Evolutionary conservation across 2,888 invertebrate genomes (phyloP).

Genomic region (Melieria picta): DNA sequence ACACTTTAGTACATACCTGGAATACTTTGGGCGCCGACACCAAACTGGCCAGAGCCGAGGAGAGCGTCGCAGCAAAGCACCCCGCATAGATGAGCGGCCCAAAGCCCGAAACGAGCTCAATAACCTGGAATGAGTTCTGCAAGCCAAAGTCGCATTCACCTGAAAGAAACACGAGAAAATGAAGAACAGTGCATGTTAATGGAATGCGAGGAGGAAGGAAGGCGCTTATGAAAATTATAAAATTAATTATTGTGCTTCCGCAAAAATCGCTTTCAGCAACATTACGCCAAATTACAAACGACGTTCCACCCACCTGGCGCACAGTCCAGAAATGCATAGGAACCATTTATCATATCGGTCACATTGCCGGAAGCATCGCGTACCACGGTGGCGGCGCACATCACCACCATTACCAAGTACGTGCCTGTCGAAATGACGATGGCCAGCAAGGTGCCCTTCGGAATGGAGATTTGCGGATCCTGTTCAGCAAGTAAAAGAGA

Average conservation of each 20-base stretch:
- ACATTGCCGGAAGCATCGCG: slow-evolving; percentile 83
- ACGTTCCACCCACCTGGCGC: slow-evolving; percentile 54
- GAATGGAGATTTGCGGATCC: slow-evolving; percentile 89
- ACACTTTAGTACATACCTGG: slow-evolving; percentile 68
- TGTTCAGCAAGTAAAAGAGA: slow-evolving; percentile 56
- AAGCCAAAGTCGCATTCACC: slow-evolving; percentile 71
- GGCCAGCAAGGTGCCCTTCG: slow-evolving; percentile 92
- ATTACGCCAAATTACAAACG: background rate
- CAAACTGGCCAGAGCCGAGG: slow-evolving; percentile 94
- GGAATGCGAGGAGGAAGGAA: no score
- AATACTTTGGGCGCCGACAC: slow-evolving; percentile 96
- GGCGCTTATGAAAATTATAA: background rate
- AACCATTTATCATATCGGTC: slow-evolving; percentile 68
- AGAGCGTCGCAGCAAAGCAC: slow-evolving; percentile 96
- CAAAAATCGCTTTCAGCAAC: background rate
- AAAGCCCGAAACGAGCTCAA: slow-evolving; percentile 83
- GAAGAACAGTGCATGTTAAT: no score
- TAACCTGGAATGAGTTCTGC: slow-evolving; percentile 72
- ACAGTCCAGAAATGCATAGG: slow-evolving; percentile 71
- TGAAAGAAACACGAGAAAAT: slow-evolving; percentile 47
- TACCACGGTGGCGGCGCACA: slow-evolving; percentile 79
- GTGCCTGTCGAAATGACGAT: slow-evolving; percentile 87
- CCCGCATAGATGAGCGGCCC: slow-evolving; percentile 96
- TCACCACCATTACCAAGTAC: slow-evolving; percentile 85
- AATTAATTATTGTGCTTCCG: no score